Evolutionary conservation across 2,797 vertebrate species (phyloP).

Genomic region (Parambassis ranga): DNA sequence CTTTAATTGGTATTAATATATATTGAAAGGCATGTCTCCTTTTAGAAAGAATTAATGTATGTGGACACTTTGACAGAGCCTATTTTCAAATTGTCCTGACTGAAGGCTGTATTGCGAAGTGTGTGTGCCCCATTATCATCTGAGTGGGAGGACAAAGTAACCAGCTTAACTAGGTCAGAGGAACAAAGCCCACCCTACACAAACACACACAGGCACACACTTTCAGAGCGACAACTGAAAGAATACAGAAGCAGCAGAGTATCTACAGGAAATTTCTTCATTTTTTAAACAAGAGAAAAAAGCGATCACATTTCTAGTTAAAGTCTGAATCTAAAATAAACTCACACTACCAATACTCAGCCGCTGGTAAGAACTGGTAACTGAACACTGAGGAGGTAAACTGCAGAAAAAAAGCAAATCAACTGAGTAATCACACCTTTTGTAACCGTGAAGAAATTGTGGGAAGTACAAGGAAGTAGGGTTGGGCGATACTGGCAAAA

Average conservation of each 20-base stretch:
- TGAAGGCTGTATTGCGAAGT: background rate
- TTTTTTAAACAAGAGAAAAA: background rate
- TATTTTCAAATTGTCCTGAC: constrained; percentile 4
- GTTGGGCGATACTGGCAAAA: too few species aligned
- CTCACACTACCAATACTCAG: too few species aligned
- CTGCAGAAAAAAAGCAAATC: too few species aligned
- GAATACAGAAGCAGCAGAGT: background rate
- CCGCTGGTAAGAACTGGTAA: too few species aligned
- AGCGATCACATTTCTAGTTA: background rate
- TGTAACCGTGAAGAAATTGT: too few species aligned
- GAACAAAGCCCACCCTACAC: constrained; percentile 63
- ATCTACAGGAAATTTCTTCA: background rate
- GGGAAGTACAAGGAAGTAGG: too few species aligned
- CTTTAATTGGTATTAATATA: too few species aligned
- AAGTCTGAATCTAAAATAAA: background rate
- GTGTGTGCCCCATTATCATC: constrained; percentile 44
- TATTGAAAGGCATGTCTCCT: too few species aligned
- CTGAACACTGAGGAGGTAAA: too few species aligned
- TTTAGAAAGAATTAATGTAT: too few species aligned
- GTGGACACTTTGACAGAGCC: too few species aligned
- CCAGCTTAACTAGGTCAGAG: constrained; percentile 70
- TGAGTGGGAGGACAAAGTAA: constrained; percentile 63
- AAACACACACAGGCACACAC: constrained; percentile 14
- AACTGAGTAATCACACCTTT: too few species aligned
- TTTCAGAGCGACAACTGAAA: constrained; percentile 7